Evolutionary conservation across 2,113 vertebrate species (phyloP), one percentile per base, ranked within the genome.

Genomic region (Mus musculus): DNA sequence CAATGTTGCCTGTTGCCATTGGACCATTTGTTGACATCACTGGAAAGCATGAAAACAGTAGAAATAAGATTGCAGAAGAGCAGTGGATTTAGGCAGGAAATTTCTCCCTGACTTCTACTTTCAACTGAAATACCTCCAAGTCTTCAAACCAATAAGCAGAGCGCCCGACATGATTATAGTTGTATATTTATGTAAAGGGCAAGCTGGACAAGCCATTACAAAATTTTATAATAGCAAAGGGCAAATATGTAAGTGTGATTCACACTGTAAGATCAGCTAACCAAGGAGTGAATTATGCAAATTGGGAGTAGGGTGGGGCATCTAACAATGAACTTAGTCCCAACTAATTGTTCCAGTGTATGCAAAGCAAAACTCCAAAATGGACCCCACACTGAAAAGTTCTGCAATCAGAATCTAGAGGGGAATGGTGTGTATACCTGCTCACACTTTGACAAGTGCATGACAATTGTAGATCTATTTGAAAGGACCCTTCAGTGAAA

Each of bases 401-500:
- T 71, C 61, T 42, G 16, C 36, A 93, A 39, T 94, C 88, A 87
- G 80, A 63, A 90, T 84, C 81, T 33, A 65, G 73, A 85, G 28
- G 73, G 80, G 72, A 89, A 75, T 61, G 28, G 52, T 33, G 39
- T 1, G 6, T 56, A 71, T 95, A 96, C 97, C 97, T 97, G 97
- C 81, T 77, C 88, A 17, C 30, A 71, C 93, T 96, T 92, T 67
- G 91, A 76, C 92, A 95, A 95, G 82, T 75, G 69, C 49, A 42
- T 76, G 84, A 75, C 82, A 97, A 93, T 97, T 96, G 96, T 96
- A 92, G 93, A 84, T 26, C 39, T 89, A 92, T 80, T 69, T 67
- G 56, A 91, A 97, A 96, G 65, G 73, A 71, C 80, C 88, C 94
- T 97, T 96, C 94, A 93, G 73, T 88, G 89, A 59, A 90, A 93